These are phyloP conservation scores for Nyctibius bracteatus DNA, from an alignment of 2,113 vertebrate genomes.

Conservation along the genomic window DNA sequence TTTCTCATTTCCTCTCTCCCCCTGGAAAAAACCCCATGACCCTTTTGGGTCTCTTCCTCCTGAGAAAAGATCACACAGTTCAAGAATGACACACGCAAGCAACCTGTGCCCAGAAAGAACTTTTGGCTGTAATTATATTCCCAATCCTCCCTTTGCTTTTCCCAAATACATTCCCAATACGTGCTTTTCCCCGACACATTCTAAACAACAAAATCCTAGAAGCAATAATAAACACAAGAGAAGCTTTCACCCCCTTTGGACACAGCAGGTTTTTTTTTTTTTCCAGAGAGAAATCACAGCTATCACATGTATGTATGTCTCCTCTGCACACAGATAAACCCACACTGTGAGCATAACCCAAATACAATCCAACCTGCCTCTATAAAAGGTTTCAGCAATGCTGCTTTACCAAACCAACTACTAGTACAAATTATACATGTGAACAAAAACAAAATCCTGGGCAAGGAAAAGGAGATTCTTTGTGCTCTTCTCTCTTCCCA, in stretches of 20 bases:
- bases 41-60: conserved; percentile 40
- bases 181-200: background rate
- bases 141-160: background rate
- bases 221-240: background rate
- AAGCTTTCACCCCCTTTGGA: background rate
- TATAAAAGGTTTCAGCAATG: background rate
- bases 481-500: background rate
- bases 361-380: background rate
- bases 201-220: background rate
- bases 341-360: background rate
- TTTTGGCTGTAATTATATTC: background rate
- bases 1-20: conserved; percentile 55
- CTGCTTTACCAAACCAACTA: background rate
- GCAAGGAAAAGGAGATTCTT: background rate
- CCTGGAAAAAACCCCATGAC: background rate
- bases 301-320: background rate
- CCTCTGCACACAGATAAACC: background rate
- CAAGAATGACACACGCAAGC: background rate
- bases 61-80: conserved; percentile 32
- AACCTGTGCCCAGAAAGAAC: conserved; percentile 27
- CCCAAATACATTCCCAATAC: background rate
- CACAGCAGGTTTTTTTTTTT: background rate
- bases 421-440: background rate
- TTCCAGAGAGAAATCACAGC: background rate
- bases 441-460: background rate